phyloP scores from a whole-genome alignment of 2,888 invertebrate species.

The Thyatira batis region DNA sequence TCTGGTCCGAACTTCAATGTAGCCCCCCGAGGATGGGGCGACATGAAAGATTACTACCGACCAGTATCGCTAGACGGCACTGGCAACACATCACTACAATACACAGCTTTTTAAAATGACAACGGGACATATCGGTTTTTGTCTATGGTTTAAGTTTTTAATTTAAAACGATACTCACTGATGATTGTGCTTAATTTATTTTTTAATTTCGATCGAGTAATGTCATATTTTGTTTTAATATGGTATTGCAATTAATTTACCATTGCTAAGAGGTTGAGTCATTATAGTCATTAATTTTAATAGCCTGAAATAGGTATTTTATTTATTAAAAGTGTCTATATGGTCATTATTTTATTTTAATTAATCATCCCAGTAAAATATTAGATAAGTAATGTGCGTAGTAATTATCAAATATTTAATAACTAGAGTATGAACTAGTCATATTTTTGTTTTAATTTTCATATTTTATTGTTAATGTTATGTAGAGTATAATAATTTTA shows the following conservation, averaged over 20 bases:
- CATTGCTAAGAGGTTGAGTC: background rate
- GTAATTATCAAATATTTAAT: background rate
- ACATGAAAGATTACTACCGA: conserved; percentile 85
- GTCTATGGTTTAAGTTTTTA: background rate
- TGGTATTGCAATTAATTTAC: background rate
- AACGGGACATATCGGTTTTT: background rate
- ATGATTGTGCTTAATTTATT: background rate
- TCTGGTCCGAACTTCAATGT: conserved; percentile 89
- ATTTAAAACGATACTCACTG: background rate
- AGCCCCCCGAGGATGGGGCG: conserved; percentile 91
- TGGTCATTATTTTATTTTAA: background rate
- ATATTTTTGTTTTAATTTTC: conserved; percentile 7
- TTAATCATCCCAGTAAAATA: background rate
- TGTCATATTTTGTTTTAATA: background rate
- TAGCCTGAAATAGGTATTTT: background rate
- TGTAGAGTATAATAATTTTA: conserved; percentile 3
- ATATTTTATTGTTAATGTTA: conserved; percentile 2
- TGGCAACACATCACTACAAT: conserved; percentile 55
- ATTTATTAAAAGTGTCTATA: background rate
- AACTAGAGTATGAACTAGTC: conserved; percentile 7
- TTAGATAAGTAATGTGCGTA: no score
- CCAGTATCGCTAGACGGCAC: conserved; percentile 87
- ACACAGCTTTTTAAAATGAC: conserved; percentile 77
- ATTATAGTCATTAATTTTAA: background rate
- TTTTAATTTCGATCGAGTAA: background rate